A percentile compares a stretch with the other conserved stretches of the same genome.
These are phyloP conservation scores for Galeopsomyia nigrocyanea DNA, from an alignment of 2,888 invertebrate species.

Conservation along the genomic window DNA sequence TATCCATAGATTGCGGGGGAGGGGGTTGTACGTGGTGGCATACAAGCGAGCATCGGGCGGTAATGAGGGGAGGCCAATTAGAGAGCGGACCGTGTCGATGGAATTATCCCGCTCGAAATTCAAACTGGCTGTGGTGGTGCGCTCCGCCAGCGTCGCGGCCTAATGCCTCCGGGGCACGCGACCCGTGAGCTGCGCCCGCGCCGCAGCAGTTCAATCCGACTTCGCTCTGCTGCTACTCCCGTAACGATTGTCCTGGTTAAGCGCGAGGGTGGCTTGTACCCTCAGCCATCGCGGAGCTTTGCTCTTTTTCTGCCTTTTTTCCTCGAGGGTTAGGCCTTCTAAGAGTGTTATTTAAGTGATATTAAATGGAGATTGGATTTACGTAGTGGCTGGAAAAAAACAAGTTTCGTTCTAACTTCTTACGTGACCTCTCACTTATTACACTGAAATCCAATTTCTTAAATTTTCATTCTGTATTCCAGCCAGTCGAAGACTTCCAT, in stretches of 20 bases:
- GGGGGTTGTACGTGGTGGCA: conserved; percentile 35
- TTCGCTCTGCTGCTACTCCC: background rate
- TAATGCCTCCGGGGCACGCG: conserved; percentile 63
- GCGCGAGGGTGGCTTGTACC: background rate
- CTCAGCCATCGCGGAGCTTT: background rate
- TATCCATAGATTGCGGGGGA: background rate
- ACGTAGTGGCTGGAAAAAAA: too few relatives aligned
- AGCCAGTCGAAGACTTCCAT: too few relatives aligned
- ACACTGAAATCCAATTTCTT: too few relatives aligned
- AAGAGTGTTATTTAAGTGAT: too few relatives aligned
- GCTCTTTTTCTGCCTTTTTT: conserved; percentile 9
- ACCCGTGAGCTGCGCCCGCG: conserved; percentile 41
- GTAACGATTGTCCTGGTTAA: conserved; percentile 16
- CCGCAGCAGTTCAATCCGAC: too few relatives aligned
- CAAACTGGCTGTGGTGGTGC: conserved; percentile 62
- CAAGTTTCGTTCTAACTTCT: too few relatives aligned
- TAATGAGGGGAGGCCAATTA: conserved; percentile 67
- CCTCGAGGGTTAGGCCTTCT: too few relatives aligned
- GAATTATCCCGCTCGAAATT: conserved; percentile 67
- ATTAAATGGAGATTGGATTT: too few relatives aligned
- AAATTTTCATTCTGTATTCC: too few relatives aligned
- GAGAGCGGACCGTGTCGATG: conserved; percentile 65
- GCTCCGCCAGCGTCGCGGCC: conserved; percentile 37
- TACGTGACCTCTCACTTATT: too few relatives aligned
- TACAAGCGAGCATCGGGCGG: conserved; percentile 65